Evolutionary conservation across 2,888 invertebrate genomes (phyloP).

Genomic region (Sabatieria punctata): DNA sequence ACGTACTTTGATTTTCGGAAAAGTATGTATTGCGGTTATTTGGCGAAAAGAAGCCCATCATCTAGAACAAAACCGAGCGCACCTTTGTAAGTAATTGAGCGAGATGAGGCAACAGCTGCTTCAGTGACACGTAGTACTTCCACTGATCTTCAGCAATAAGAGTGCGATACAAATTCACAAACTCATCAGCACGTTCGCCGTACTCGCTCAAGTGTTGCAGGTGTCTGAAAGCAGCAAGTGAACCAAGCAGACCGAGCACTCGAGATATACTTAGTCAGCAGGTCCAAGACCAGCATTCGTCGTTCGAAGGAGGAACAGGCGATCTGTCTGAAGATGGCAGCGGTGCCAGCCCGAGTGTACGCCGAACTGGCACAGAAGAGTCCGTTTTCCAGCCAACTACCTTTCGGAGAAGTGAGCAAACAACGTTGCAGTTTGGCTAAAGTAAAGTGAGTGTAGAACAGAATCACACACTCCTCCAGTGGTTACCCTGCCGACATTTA

Average conservation of each 20-base stretch:
- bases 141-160: conserved; percentile 69
- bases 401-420: conserved; percentile 41
- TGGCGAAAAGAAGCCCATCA: not conserved
- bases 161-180: conserved; percentile 64
- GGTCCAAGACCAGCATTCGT: too few relatives aligned
- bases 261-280: too few relatives aligned
- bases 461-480: conserved; percentile 15
- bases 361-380: conserved; percentile 78
- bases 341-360: conserved; percentile 68
- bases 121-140: conserved; percentile 77
- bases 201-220: conserved; percentile 65
- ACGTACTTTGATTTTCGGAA: too few relatives aligned
- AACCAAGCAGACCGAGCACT: too few relatives aligned
- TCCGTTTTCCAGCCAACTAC: conserved; percentile 74
- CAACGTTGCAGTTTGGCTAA: too few relatives aligned
- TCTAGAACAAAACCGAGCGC: conserved; percentile 32
- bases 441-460: too few relatives aligned
- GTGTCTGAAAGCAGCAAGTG: conserved; percentile 28
- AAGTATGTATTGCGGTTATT: too few relatives aligned
- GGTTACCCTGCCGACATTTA: conserved; percentile 12
- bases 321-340: conserved; percentile 30
- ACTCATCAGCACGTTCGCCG: conserved; percentile 82
- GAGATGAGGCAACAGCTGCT: conserved; percentile 63
- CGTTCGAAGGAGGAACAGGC: too few relatives aligned
- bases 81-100: conserved; percentile 71